phyloP scores from a whole-genome alignment of 2,797 vertebrate genomes.

The Gambelia wislizenii region DNA sequence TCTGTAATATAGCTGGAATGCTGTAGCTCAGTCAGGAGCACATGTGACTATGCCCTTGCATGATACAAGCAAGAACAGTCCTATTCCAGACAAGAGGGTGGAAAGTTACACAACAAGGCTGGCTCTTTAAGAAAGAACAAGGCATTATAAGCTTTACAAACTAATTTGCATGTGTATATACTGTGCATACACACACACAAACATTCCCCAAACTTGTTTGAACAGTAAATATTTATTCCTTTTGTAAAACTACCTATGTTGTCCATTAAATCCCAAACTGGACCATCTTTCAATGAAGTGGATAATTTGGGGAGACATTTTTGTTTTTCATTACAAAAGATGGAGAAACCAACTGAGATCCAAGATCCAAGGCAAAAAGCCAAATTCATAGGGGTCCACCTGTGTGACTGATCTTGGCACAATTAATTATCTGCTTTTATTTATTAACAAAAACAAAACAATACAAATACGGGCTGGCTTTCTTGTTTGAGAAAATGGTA shows the following conservation, averaged over 20 bases:
- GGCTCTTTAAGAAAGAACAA: background rate
- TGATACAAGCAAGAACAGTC: constrained; percentile 53
- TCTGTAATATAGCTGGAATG: constrained; percentile 55
- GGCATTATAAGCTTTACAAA: background rate
- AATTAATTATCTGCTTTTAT: background rate
- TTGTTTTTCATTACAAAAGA: background rate
- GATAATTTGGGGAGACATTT: constrained; percentile 7
- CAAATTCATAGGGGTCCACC: background rate
- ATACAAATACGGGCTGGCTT: background rate
- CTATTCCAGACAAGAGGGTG: constrained; percentile 39
- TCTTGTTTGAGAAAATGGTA: constrained; percentile 21
- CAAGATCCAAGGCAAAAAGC: background rate
- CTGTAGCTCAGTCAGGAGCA: constrained; percentile 56
- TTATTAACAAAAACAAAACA: background rate
- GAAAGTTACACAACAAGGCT: constrained; percentile 32
- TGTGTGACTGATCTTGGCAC: too few species aligned
- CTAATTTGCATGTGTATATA: background rate
- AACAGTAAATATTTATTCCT: background rate
- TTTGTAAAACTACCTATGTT: background rate
- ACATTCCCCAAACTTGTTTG: too few species aligned
- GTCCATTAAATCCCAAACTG: background rate
- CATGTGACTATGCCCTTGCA: constrained; percentile 31
- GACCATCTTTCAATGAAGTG: background rate
- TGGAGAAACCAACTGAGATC: background rate
- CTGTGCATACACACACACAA: too few species aligned